Evolutionary conservation across 2,113 vertebrate genomes (phyloP).

Genomic region (Gila orcuttii): DNA sequence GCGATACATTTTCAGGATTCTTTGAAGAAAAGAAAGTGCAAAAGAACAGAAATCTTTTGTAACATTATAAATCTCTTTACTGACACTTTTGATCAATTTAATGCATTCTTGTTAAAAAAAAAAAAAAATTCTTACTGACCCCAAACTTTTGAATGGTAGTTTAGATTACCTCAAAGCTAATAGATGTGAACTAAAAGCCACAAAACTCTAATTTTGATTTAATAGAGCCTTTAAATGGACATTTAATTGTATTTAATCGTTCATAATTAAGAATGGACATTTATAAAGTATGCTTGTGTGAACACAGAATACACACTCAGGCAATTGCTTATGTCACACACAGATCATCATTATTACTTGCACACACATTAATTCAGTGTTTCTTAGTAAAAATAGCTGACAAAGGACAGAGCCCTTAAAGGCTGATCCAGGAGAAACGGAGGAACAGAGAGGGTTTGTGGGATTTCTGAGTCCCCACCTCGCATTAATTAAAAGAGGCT

Average conservation of each 20-base stretch:
- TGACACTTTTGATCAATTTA: neutral
- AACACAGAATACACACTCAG: neutral
- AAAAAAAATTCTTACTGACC: neutral
- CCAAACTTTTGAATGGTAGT: neutral
- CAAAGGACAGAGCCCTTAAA: conserved; percentile 43
- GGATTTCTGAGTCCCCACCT: conserved; percentile 47
- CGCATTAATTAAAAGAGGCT: conserved; percentile 61
- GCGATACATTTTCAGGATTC: neutral
- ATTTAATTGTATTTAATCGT: conserved; percentile 4
- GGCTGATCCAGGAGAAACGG: conserved; percentile 43
- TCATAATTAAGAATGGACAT: neutral
- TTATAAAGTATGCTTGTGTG: neutral
- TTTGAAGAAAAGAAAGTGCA: no score
- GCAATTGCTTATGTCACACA: conserved; percentile 11
- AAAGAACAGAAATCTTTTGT: neutral
- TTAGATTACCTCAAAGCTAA: neutral
- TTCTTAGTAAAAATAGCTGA: conserved; percentile 50
- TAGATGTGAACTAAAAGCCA: conserved; percentile 14
- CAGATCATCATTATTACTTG: conserved; percentile 26
- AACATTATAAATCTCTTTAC: neutral
- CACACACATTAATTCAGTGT: conserved; percentile 11
- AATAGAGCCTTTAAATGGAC: neutral
- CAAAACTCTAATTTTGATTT: neutral
- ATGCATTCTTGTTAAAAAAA: neutral
- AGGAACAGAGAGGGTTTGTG: conserved; percentile 43